phyloP scores from a whole-genome alignment of 2,888 invertebrate genomes.

The Dynastes grantii region DNA sequence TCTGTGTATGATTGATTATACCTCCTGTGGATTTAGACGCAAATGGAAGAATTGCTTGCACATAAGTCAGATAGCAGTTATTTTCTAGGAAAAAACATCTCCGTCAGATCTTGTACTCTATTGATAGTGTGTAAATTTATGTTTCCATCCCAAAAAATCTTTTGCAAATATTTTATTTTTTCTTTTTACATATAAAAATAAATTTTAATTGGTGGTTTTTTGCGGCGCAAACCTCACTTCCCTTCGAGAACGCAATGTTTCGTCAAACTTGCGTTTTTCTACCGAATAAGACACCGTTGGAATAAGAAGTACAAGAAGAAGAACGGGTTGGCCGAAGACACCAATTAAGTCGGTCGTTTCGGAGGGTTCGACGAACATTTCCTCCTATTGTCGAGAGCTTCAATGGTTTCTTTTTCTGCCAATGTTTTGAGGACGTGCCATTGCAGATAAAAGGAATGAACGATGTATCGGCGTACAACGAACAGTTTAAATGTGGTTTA shows the following conservation, averaged over 20 bases:
- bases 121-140: no score
- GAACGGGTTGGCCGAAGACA: constrained; percentile 22
- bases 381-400: constrained; percentile 3
- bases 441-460: background rate
- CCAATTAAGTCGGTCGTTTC: constrained; percentile 35
- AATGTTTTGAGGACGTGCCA: constrained; percentile 6
- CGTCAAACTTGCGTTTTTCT: constrained; percentile 18
- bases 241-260: constrained; percentile 33
- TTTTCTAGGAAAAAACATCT: no score
- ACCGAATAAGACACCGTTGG: constrained; percentile 23
- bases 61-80: no score
- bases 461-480: constrained; percentile 1
- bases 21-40: no score
- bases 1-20: no score
- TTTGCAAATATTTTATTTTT: no score
- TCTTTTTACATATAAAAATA: no score
- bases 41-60: no score
- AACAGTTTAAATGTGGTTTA: background rate
- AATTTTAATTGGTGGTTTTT: no score
- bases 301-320: constrained; percentile 32
- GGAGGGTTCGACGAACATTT: constrained; percentile 5
- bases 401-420: constrained; percentile 1
- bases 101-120: no score
- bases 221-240: no score
- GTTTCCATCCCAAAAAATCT: no score